Evolutionary conservation across 2,888 invertebrate species (phyloP).

Genomic region (Aquatica leii): DNA sequence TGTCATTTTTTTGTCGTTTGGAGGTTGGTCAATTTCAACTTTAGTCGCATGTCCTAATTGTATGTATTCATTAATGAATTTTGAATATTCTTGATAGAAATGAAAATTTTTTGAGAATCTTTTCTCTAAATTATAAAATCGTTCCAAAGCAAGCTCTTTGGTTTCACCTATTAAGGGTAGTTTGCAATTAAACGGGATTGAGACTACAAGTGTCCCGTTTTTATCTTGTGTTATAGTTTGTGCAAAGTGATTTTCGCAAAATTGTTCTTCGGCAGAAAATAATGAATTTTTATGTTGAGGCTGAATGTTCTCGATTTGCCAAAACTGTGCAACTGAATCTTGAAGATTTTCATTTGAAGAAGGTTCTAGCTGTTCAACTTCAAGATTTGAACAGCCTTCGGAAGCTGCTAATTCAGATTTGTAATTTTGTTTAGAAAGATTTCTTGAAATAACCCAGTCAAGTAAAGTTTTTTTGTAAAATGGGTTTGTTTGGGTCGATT

Average conservation of each 20-base stretch:
- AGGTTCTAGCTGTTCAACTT: background rate
- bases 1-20: background rate
- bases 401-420: background rate
- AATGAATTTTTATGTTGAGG: background rate
- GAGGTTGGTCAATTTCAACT: background rate
- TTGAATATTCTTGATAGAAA: background rate
- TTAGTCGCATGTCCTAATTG: background rate
- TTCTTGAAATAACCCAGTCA: conserved; percentile 19
- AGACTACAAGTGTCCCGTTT: conserved; percentile 7
- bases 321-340: conserved; percentile 10
- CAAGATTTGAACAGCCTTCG: background rate
- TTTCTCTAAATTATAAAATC: conserved; percentile 2
- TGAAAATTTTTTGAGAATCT: background rate
- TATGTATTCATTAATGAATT: background rate
- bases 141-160: background rate
- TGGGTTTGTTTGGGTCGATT: conserved; percentile 3
- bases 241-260: conserved; percentile 23
- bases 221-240: background rate
- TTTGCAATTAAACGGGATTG: conserved; percentile 19
- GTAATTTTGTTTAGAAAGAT: background rate
- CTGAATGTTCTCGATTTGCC: conserved; percentile 16
- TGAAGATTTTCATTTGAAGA: too few species aligned
- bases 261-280: conserved; percentile 10
- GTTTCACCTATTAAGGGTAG: conserved; percentile 14
- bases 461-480: conserved; percentile 18